phyloP scores from a whole-genome alignment of 2,113 vertebrate genomes.

The Sebastes schlegelii region DNA sequence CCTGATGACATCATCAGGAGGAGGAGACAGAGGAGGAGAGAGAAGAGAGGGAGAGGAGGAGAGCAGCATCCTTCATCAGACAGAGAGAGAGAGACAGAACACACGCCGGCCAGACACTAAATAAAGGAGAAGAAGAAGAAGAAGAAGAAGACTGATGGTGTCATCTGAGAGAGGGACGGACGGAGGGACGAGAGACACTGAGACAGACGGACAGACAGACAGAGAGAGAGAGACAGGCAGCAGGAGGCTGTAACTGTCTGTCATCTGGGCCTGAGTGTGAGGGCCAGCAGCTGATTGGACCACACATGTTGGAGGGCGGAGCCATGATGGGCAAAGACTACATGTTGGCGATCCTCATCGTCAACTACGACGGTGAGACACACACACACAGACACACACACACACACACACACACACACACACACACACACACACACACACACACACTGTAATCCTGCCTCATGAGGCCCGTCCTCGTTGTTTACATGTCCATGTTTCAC shows the following conservation, averaged over 20 bases:
- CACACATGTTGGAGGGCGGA: slow-evolving; percentile 59
- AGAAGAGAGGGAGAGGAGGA: neutral
- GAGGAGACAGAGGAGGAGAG: slow-evolving; percentile 18
- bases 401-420: too few species aligned
- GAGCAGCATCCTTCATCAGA: slow-evolving; percentile 61
- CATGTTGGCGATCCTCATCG: slow-evolving; percentile 95
- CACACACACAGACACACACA: slow-evolving; percentile 14
- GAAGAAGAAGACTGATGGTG: slow-evolving; percentile 54
- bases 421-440: slow-evolving; percentile 1
- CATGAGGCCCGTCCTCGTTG: too few species aligned
- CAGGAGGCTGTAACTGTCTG: slow-evolving; percentile 37
- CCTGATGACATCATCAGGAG: neutral
- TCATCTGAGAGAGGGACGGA: slow-evolving; percentile 36
- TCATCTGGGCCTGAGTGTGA: slow-evolving; percentile 49
- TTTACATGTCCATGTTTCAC: too few species aligned
- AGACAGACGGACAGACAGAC: slow-evolving; percentile 42
- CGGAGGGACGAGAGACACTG: slow-evolving; percentile 38
- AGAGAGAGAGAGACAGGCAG: slow-evolving; percentile 29
- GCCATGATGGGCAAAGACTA: slow-evolving; percentile 97
- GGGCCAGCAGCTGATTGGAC: slow-evolving; percentile 62
- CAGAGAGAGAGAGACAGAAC: slow-evolving; percentile 30
- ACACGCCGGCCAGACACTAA: too few species aligned
- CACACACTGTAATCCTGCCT: too few species aligned
- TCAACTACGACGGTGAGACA: slow-evolving; percentile 94
- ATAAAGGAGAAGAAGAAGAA: slow-evolving; percentile 32